A percentile compares a stretch with the other conserved stretches of the same genome.
These are phyloP conservation scores for Syngnathus typhle DNA, from an alignment of 2,113 vertebrate species.

Conservation along the genomic window DNA sequence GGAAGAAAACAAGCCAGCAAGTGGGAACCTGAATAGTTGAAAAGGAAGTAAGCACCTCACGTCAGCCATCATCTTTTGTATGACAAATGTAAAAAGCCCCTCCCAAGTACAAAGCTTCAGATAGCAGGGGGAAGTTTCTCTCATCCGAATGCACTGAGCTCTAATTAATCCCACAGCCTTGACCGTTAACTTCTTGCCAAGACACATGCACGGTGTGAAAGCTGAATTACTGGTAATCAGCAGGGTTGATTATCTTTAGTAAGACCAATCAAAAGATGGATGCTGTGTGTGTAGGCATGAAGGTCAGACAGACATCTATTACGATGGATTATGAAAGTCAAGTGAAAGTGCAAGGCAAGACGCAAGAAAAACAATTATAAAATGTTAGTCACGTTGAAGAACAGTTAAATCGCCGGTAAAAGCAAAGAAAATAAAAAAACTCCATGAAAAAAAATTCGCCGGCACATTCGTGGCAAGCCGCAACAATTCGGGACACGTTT, in stretches of 20 bases:
- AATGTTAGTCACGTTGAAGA: constrained; percentile 10
- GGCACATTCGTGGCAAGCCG: not conserved
- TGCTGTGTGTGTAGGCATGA: constrained; percentile 11
- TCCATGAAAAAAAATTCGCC: not conserved
- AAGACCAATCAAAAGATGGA: constrained; percentile 3
- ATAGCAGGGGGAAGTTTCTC: not conserved
- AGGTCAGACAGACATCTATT: constrained; percentile 19
- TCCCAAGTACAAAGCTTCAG: not conserved
- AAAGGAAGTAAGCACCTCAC: constrained; percentile 26
- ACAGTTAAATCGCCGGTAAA: not conserved
- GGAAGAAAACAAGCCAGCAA: constrained; percentile 17
- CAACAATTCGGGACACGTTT: not conserved
- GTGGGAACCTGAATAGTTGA: constrained; percentile 20
- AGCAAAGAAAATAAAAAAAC: not conserved
- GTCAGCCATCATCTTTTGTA: constrained; percentile 25
- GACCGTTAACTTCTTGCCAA: not conserved
- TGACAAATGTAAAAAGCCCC: constrained; percentile 1
- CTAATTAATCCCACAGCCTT: constrained; percentile 16
- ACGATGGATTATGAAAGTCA: constrained; percentile 23
- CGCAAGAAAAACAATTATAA: constrained; percentile 1
- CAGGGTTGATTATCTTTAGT: constrained; percentile 28
- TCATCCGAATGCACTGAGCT: constrained; percentile 21
- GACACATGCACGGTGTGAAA: constrained; percentile 16
- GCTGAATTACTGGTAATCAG: constrained; percentile 29
- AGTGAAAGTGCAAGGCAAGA: constrained; percentile 16